Base-by-base conservation (phyloP, 2,113 vertebrate genomes). In the Dicaeum eximium region DNA sequence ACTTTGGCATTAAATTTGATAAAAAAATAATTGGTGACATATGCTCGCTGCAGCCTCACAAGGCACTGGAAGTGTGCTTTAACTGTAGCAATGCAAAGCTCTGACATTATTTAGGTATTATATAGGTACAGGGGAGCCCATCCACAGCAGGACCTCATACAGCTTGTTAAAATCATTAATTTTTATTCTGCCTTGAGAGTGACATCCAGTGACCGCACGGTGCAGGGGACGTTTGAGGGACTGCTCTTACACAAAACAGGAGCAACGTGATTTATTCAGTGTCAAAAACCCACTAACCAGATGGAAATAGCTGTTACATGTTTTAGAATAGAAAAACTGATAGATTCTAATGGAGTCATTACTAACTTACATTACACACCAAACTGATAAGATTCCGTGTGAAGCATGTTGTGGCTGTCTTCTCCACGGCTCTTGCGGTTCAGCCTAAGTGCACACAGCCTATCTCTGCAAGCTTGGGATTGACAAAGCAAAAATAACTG, bases 361-460 rank as follows among this genome's bases (percentile, higher is more conserved):
- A 9, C 35, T 42, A 22, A 23, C 17, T 56, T 40, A 31, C 5
- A 27, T 50, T 50, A 11, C 9, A 27, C 35, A 19, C 6, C 4
- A 57, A 25, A 37, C 17, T 7, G 42, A 5, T 33, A 2, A 5
- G 2, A 42, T 47, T 75, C 18, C 0, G 0, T 30, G 27, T 33
- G 35, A 67, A 62, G 31, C 11, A 35, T 1, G 1, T 53, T 61
- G 61, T 56, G 30, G 4, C 17, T 40, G 10, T 51, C 30, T 37
- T 21, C 37, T 80, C 17, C 18, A 5, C 3, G 9, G 13, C 17
- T 47, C 25, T 23, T 18, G 18, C 22, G 25, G 3, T 53, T 83
- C 51, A 83, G 21, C 15, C 27, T 53, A 42, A 66, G 11, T 45
- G 86, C 30, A 38, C 61, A n/a, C 4, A 60, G 33, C n/a, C 48